Evolutionary conservation across 2,113 vertebrate genomes (phyloP).

Genomic region (Cathartes aura): DNA sequence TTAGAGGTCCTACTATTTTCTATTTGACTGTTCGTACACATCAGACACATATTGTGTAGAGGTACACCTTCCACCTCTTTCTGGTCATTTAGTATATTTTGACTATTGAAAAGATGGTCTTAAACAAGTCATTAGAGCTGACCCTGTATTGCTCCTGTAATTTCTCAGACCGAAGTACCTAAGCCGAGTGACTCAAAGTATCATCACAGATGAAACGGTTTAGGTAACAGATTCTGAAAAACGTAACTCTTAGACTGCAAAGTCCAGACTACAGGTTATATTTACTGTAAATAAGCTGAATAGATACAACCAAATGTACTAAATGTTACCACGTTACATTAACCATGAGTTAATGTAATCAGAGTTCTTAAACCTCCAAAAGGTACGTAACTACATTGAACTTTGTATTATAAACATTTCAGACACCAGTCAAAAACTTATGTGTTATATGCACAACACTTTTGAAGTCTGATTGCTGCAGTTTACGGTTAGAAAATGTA

Average conservation of each 20-base stretch:
- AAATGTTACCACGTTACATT: conserved; percentile 17
- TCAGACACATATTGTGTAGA: not conserved
- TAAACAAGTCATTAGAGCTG: not conserved
- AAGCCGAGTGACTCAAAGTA: not conserved
- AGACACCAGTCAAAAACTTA: not conserved
- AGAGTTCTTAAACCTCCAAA: not conserved
- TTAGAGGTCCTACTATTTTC: not conserved
- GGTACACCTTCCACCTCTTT: not conserved
- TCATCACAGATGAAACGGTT: not conserved
- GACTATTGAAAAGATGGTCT: not conserved
- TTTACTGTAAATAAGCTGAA: not conserved
- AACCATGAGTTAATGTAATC: not conserved
- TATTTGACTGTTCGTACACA: not conserved
- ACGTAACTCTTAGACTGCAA: not conserved
- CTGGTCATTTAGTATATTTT: not conserved
- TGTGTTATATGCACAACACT: not conserved
- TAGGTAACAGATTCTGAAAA: not conserved
- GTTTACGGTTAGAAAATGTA: not conserved
- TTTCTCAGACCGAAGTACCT: not conserved
- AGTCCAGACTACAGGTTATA: not conserved
- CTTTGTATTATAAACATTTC: not conserved
- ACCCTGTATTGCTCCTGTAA: not conserved
- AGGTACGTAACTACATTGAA: not conserved
- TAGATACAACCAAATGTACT: not conserved
- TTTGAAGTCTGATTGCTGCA: not conserved